A percentile compares a stretch with the other conserved stretches of the same genome.
These are phyloP conservation scores for Megathymus violae DNA, from an alignment of 1,140 invertebrate species.

Conservation along the genomic window DNA sequence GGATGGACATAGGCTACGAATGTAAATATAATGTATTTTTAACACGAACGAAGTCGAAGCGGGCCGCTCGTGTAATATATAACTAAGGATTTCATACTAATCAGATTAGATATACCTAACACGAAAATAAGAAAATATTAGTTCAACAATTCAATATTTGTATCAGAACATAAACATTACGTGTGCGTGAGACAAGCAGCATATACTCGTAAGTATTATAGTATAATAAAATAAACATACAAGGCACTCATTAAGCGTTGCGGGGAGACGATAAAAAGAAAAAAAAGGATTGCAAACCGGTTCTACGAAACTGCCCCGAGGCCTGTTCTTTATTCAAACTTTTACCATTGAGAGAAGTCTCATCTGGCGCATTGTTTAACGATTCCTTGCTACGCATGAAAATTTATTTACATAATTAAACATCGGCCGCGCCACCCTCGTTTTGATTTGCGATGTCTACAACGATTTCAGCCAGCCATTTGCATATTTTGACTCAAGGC, in stretches of 20 bases:
- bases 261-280: slow-evolving; percentile 46
- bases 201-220: slow-evolving; percentile 11
- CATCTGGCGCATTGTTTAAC: slow-evolving; percentile 77
- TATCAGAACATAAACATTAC: background rate
- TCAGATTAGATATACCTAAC: no score
- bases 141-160: no score
- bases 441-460: slow-evolving; percentile 78
- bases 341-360: slow-evolving; percentile 67
- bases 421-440: slow-evolving; percentile 62
- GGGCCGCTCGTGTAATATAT: no score
- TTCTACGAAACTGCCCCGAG: slow-evolving; percentile 53
- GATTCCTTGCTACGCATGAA: slow-evolving; percentile 75
- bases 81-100: no score
- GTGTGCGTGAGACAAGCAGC: background rate
- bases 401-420: slow-evolving; percentile 82
- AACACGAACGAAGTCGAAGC: no score
- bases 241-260: slow-evolving; percentile 37
- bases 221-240: slow-evolving; percentile 37
- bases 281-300: slow-evolving; percentile 56
- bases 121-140: no score
- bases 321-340: slow-evolving; percentile 75
- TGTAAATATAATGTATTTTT: no score
- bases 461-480: slow-evolving; percentile 65
- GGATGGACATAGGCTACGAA: no score
- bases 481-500: slow-evolving; percentile 68